Evolutionary conservation across 2,797 vertebrate species (phyloP).

Genomic region (Eulemur albifrons): DNA sequence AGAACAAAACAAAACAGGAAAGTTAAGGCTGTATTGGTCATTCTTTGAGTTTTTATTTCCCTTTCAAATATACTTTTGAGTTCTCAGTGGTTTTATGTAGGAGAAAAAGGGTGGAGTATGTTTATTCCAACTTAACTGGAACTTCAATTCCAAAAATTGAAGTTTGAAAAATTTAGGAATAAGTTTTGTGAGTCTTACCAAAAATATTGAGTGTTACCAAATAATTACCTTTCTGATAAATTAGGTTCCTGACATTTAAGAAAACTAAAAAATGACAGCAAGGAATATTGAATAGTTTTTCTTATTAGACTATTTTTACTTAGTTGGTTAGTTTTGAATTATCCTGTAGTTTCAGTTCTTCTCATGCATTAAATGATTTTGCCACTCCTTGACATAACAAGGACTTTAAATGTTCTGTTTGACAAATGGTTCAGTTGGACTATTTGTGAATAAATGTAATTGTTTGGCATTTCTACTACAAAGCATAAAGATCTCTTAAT

Average conservation of each 20-base stretch:
- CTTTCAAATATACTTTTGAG: background rate
- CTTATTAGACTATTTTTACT: background rate
- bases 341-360: background rate
- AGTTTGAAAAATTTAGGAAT: background rate
- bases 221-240: background rate
- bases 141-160: background rate
- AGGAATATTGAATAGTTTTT: background rate
- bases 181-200: background rate
- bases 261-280: background rate
- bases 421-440: slow-evolving; percentile 16
- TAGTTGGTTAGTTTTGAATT: slow-evolving; percentile 15
- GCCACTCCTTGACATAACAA: background rate
- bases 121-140: background rate
- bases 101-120: background rate
- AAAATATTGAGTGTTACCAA: background rate
- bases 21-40: background rate
- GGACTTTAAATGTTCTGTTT: background rate
- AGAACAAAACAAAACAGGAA: background rate
- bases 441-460: slow-evolving; percentile 22
- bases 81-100: background rate
- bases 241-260: background rate
- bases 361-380: slow-evolving; percentile 30
- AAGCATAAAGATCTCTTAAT: slow-evolving; percentile 10
- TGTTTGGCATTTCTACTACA: slow-evolving; percentile 15
- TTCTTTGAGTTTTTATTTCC: background rate